phyloP scores from a whole-genome alignment of 2,113 vertebrate species.

The Pterocles orientalis region DNA sequence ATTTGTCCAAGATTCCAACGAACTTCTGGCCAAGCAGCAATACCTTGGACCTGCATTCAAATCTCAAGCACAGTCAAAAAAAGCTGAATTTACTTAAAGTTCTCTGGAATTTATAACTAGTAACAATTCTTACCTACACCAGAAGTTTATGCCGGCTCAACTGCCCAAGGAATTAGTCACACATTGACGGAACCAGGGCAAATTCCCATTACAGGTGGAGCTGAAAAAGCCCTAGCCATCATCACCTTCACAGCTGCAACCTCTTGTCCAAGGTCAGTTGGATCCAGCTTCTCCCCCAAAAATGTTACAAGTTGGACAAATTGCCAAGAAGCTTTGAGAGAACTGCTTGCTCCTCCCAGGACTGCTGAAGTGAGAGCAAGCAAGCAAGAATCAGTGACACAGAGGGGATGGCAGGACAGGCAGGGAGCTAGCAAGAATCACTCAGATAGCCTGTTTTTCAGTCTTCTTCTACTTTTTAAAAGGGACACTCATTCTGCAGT shows the following conservation, averaged over 20 bases:
- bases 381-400: background rate
- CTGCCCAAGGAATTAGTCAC: background rate
- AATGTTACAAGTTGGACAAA: background rate
- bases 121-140: background rate
- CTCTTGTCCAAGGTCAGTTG: background rate
- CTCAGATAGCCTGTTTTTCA: background rate
- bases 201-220: slow-evolving; percentile 8
- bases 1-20: background rate
- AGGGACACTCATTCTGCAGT: background rate
- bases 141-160: background rate
- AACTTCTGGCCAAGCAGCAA: background rate
- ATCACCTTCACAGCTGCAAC: background rate
- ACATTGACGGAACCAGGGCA: background rate
- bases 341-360: background rate
- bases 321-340: background rate
- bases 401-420: background rate
- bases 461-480: background rate
- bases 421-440: background rate
- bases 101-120: background rate
- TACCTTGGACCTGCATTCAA: background rate
- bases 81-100: background rate
- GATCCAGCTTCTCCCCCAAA: background rate
- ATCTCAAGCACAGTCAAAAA: background rate
- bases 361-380: background rate
- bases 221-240: background rate